These are phyloP conservation scores for Anastrepha obliqua DNA, from an alignment of 1,140 invertebrate genomes.

Conservation along the genomic window DNA sequence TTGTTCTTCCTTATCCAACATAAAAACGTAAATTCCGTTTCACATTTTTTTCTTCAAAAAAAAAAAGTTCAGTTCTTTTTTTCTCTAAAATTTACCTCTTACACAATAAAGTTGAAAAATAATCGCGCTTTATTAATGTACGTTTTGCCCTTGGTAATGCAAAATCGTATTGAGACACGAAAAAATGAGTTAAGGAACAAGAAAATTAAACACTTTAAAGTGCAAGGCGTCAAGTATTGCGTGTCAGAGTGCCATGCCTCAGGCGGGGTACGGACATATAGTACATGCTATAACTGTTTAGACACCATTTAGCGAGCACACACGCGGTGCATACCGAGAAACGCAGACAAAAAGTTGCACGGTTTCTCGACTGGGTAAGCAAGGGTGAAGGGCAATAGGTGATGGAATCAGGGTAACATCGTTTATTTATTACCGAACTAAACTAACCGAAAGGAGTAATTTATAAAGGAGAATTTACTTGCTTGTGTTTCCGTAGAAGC, in stretches of 20 bases:
- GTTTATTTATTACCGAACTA: neutral
- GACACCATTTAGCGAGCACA: slow-evolving; percentile 8
- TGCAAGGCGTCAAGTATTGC: neutral
- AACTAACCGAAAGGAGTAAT: neutral
- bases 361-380: neutral
- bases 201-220: slow-evolving; percentile 45
- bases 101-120: neutral
- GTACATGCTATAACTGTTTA: slow-evolving; percentile 42
- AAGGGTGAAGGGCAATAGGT: neutral
- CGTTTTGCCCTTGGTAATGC: slow-evolving; percentile 39
- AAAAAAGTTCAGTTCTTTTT: neutral
- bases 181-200: slow-evolving; percentile 10
- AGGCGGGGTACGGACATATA: neutral
- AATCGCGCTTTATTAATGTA: slow-evolving; percentile 4
- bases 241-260: slow-evolving; percentile 14
- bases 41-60: neutral
- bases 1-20: too few species aligned
- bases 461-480: neutral
- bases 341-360: neutral
- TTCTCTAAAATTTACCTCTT: neutral
- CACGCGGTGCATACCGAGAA: neutral
- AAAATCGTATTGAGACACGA: slow-evolving; percentile 28
- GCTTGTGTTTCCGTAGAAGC: neutral
- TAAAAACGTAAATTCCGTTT: neutral
- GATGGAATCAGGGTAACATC: neutral